Conservation (phyloP, 2,797 vertebrate species). For the Enoplosus armatus region DNA sequence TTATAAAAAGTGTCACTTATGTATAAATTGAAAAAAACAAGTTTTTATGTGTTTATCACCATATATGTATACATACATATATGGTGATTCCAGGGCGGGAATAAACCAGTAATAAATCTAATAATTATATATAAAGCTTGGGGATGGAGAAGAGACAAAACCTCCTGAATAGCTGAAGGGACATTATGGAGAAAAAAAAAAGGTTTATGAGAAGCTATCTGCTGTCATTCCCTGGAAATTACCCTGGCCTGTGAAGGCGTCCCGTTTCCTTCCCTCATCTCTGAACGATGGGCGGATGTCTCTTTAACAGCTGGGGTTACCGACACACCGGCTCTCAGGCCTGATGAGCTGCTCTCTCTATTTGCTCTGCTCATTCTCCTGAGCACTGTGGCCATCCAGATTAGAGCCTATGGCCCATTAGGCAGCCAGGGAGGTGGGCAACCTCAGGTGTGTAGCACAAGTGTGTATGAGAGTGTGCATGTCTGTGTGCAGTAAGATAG, state of each 20-base stretch:
- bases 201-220: conserved; percentile 55
- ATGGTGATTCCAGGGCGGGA: not conserved
- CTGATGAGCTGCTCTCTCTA: conserved; percentile 79
- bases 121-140: not conserved
- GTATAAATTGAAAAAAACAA: not conserved
- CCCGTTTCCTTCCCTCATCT: conserved; percentile 64
- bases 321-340: conserved; percentile 59
- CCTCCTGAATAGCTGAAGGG: conserved; percentile 33
- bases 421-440: conserved; percentile 81
- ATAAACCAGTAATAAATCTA: not conserved
- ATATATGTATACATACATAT: not conserved
- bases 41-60: not conserved
- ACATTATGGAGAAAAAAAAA: conserved; percentile 28
- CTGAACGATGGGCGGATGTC: conserved; percentile 71
- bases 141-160: conserved; percentile 11
- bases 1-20: not conserved
- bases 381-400: conserved; percentile 79
- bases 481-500: conserved; percentile 48
- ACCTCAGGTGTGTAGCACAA: conserved; percentile 56
- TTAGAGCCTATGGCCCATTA: conserved; percentile 87
- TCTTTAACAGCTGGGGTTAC: conserved; percentile 80
- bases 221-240: conserved; percentile 64
- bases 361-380: conserved; percentile 77
- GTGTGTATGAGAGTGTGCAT: conserved; percentile 50
- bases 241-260: conserved; percentile 48